Evolutionary conservation across 2,797 vertebrate genomes (phyloP), one percentile per base, ranked within the genome.

Genomic region (Nyctalus aviator): DNA sequence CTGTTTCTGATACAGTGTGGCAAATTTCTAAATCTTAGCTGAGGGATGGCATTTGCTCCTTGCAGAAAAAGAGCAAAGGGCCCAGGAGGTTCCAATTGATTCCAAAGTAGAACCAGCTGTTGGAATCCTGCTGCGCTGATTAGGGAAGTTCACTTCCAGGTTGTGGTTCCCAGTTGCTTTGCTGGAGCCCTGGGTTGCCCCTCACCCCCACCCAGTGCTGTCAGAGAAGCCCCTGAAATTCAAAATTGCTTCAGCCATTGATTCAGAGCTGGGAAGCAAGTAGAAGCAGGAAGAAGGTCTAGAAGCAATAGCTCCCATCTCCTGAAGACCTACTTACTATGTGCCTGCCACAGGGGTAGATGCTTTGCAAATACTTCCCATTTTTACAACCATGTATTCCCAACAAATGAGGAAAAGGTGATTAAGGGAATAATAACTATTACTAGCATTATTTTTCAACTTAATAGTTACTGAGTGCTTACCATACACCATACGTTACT

Each of bases 91-190:
- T 98, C 95, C 96, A 98, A 98, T 98, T 98, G 97, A 98, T 95
- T 96, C 96, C 96, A 98, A 98, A 98, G 46, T 97, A 98, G 97
- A 98, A 98, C 97, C 98, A 98, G 98, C 98, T 98, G 98, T 94
- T 94, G 96, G 94, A 97, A 96, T 98, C 97, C 97, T 97, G 96
- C 98, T 92, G 95, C 37, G 32, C 97, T 98, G 98, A 98, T 98
- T 98, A 98, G 97, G 71, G 78, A 97, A 98, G 98, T 98, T 98
- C 98, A 98, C 95, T 97, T 97, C 97, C 96, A 97, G 98, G 98
- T 98, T 98, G 98, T 71, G 68, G 95, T 97, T 98, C 97, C 96
- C 90, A 90, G 86, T 23, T 94, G 96, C 98, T 96, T 23, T 94
- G 96, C 98, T 96, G 84, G 84, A 96, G 94, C 96, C 96, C 96